Evolutionary conservation across 2,113 vertebrate genomes (phyloP), one percentile per base, ranked within the genome.

Genomic region (Phylloscopus trochilus): DNA sequence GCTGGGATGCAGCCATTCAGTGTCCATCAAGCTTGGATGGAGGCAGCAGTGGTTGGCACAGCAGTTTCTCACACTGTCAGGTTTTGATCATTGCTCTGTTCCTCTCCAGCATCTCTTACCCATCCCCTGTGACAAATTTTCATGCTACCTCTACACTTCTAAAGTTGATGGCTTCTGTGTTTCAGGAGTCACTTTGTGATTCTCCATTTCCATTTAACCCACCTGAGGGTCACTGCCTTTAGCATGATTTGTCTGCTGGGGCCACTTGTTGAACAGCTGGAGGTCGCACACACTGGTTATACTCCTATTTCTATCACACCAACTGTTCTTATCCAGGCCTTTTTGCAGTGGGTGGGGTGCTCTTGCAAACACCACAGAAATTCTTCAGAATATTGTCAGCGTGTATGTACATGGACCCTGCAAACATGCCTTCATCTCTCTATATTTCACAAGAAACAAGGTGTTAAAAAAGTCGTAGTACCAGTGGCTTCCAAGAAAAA

Each of bases 51-150:
- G 23, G 10, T 18, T 55, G 51, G 17, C 39, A 41, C 43, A 21
- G 27, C 44, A 43, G 0, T 84, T 84, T 69, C 41, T 78, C 2
- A 2, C 12, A 3, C 28, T 43, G 26, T 28, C 10, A 24, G 20
- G 22, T 89, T 91, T 89, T 86, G 35, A 13, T 76, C 31, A 13
- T 18, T 8, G 23, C 24, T 44, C 9, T 53, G 14, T 87, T 77
- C 49, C 27, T 10, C 24, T 73, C 21, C 37, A 44, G 27, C 37
- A 31, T 73, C 27, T 91, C 70, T 69, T 80, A 30, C 47, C 51
- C 1, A 2, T 23, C 3, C 10, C 18, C 39, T 4, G 0, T 19
- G 59, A 66, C 0, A 2, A 56, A 19, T 83, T 83, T 80, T 39
- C 16, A 4, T 35, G 10, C 24, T 79, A 20, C 16, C 63, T 82